These are phyloP conservation scores for Sinocyclocheilus anophthalmus DNA, from an alignment of 2,113 vertebrate genomes.

Conservation along the genomic window DNA sequence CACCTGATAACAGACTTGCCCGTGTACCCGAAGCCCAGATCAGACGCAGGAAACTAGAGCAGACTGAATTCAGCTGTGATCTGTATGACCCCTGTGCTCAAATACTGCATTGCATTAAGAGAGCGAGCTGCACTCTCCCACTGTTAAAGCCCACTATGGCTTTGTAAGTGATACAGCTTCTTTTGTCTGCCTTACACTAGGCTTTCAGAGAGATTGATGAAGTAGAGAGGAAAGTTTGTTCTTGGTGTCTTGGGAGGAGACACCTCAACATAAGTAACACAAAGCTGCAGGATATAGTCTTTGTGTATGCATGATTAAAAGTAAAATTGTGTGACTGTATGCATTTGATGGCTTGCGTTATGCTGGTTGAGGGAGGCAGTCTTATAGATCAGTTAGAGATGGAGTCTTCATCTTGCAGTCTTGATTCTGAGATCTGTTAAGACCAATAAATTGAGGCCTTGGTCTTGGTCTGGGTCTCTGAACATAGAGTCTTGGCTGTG, in stretches of 20 bases:
- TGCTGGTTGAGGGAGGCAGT: not conserved
- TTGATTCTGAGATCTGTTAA: not conserved
- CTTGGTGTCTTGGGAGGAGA: not conserved
- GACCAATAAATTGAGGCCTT: not conserved
- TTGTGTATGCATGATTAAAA: conserved; percentile 15
- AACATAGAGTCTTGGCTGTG: not conserved
- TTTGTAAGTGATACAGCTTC: conserved; percentile 50
- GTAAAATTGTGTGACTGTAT: not conserved
- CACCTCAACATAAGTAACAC: conserved; percentile 49
- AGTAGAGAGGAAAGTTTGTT: conserved; percentile 31
- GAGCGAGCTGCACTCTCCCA: conserved; percentile 7
- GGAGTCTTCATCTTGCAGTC: not conserved
- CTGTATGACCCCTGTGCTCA: conserved; percentile 52
- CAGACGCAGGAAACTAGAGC: conserved; percentile 60
- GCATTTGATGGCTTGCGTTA: not conserved
- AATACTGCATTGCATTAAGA: conserved; percentile 38
- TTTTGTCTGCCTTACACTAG: conserved; percentile 58
- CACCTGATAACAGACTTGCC: conserved; percentile 67
- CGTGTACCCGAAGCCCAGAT: conserved; percentile 55
- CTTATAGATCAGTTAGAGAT: not conserved
- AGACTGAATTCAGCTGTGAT: conserved; percentile 31
- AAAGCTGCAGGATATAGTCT: not conserved
- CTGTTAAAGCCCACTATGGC: conserved; percentile 28
- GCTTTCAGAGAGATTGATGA: conserved; percentile 51
- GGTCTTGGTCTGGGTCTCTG: not conserved